Evolutionary conservation across 2,888 invertebrate species (phyloP), one percentile per base, ranked within the genome.

Genomic region (Acanthosoma haemorrhoidale): DNA sequence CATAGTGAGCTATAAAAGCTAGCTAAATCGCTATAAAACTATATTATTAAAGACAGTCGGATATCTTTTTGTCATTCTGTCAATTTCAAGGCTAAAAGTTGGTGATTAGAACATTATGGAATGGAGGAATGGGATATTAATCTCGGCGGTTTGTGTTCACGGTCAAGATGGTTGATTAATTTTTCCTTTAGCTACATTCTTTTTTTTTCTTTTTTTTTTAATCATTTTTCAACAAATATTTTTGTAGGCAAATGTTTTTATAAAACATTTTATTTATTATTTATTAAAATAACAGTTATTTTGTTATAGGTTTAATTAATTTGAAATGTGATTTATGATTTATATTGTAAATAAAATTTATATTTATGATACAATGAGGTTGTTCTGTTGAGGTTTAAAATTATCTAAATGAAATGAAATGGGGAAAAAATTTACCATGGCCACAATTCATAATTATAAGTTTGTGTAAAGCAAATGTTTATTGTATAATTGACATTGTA

Each of bases 1-100:
- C 72, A 72, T 41, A 58, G 67, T 38, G 72, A 72, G 43, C 72
- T 72, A 43, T 72, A 72, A 72, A 41, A 38, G 64, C 51, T 51
- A 25, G 29, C 2, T 1, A 3, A n/a, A 13, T n/a, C n/a, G n/a
- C n/a, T n/a, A n/a, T n/a, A 25, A 11, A 25, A 5, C 25, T 51
- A n/a, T 51, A 25, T 25, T 25, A 13, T 51, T 13, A 51, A 51
- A 51, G 51, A 51, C 51, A 51, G 51, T 51, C 29, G 51, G 51
- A 11, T n/a, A 51, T 25, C 21, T 25, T 18, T 43, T 51, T 51
- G 51, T 25, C 25, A 25, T n/a, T 51, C 25, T 51, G 25, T 51
- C 51, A 51, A 51, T 51, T 51, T 51, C 51, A 51, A 51, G 51
- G 29, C 51, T n/a, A 51, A 51, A 51, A 21, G 21, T 51, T 25